Percentiles rank a stretch among this genome's conserved stretches.
These are phyloP conservation scores for Drosophila mojavensis DNA, from an alignment of 1,140 invertebrate genomes.

Conservation along the genomic window DNA sequence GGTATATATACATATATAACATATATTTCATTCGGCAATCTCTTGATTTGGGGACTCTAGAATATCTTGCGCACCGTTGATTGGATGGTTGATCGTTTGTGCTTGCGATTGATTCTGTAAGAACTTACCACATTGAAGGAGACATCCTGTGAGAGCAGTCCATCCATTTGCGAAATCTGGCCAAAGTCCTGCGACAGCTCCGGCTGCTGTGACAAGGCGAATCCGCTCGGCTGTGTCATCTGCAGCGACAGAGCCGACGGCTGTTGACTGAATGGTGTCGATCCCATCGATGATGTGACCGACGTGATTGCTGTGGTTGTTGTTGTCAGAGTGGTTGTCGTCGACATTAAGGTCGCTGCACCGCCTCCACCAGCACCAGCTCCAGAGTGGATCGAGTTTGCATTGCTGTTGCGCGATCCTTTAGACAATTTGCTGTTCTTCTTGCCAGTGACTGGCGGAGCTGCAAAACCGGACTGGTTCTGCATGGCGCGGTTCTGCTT, in stretches of 20 bases:
- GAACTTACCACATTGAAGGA: constrained; percentile 71
- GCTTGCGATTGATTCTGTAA: background rate
- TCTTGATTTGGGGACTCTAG: background rate
- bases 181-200: constrained; percentile 96
- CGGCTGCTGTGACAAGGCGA: constrained; percentile 90
- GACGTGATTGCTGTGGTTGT: background rate
- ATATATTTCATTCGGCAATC: background rate
- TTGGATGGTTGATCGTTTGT: background rate
- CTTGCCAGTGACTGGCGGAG: constrained; percentile 17
- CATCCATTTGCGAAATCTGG: constrained; percentile 97
- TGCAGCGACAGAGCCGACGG: constrained; percentile 87
- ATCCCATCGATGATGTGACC: background rate
- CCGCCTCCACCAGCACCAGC: background rate
- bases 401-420: constrained; percentile 3
- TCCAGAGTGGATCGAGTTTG: background rate
- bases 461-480: constrained; percentile 20
- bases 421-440: constrained; percentile 43
- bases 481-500: constrained; percentile 69
- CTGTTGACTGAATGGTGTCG: constrained; percentile 84
- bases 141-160: constrained; percentile 95
- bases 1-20: too few relatives aligned
- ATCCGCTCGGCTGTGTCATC: constrained; percentile 88
- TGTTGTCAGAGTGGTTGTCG: background rate
- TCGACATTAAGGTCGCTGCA: constrained; percentile 8
- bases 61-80: background rate